Evolutionary conservation across 2,113 vertebrate genomes (phyloP).

Genomic region (Gymnogyps californianus): DNA sequence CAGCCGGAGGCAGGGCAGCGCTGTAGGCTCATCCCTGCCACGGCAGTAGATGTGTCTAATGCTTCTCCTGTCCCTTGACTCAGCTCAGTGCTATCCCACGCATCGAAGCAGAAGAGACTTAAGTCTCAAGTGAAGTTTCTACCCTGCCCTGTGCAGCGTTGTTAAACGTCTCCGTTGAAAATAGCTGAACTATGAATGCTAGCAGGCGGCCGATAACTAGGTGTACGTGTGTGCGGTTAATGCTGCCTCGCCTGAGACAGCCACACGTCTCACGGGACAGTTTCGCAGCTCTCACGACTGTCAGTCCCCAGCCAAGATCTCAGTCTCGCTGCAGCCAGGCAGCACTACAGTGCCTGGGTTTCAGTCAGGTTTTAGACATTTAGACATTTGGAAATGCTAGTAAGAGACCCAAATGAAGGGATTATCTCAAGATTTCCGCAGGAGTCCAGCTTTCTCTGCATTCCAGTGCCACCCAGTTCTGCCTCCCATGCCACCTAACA

Average conservation of each 20-base stretch:
- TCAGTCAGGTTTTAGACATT: neutral
- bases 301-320: neutral
- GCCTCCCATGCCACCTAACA: neutral
- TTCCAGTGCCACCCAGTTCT: accelerated
- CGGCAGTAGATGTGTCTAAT: no score
- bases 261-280: accelerated
- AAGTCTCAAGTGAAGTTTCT: neutral
- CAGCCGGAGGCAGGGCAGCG: neutral
- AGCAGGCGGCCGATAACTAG: neutral
- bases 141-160: neutral
- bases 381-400: neutral
- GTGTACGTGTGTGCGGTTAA: neutral
- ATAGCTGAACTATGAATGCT: accelerated
- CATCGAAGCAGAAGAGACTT: neutral
- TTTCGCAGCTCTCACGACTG: neutral
- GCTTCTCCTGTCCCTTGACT: neutral
- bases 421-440: neutral
- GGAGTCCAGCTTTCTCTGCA: neutral
- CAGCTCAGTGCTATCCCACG: accelerated
- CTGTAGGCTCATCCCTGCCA: neutral
- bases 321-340: neutral
- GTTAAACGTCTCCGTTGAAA: neutral
- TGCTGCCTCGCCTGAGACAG: accelerated
- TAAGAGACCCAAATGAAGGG: neutral
- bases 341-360: neutral